A percentile compares a stretch with the other conserved stretches of the same genome.
These are phyloP conservation scores for Xiphias gladius DNA, from an alignment of 2,113 vertebrate species.

Conservation along the genomic window DNA sequence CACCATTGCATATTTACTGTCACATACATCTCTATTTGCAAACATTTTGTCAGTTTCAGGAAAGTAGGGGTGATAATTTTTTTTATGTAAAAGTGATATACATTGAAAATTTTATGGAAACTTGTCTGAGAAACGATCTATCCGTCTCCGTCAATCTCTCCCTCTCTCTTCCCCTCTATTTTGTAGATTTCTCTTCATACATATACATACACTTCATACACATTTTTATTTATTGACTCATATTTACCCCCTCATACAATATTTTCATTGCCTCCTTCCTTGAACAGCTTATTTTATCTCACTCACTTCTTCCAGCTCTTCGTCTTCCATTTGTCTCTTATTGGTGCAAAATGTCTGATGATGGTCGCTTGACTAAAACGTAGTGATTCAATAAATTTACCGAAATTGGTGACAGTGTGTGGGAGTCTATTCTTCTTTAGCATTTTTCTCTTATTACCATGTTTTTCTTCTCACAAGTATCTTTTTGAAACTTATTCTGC, in stretches of 20 bases:
- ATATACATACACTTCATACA: too few species aligned
- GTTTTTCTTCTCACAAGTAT: not conserved
- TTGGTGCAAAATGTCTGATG: too few species aligned
- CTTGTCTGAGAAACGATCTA: too few species aligned
- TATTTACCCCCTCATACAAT: too few species aligned
- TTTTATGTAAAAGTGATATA: too few species aligned
- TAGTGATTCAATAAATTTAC: not conserved
- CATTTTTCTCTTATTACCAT: not conserved
- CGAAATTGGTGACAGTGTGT: not conserved
- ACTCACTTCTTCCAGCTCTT: not conserved
- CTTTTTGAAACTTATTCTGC: not conserved
- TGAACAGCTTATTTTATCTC: not conserved
- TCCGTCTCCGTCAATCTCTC: not conserved
- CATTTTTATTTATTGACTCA: too few species aligned
- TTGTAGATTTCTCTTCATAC: not conserved
- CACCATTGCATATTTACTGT: too few species aligned
- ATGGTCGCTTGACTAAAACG: not conserved
- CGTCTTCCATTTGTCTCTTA: not conserved
- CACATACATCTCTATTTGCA: too few species aligned
- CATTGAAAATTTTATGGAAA: not conserved
- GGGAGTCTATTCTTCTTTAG: not conserved
- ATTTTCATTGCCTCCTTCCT: not conserved
- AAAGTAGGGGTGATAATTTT: too few species aligned
- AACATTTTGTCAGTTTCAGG: too few species aligned
- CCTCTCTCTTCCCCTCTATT: not conserved